Conservation (phyloP, 2,113 vertebrate species). For the Bubo bubo region DNA sequence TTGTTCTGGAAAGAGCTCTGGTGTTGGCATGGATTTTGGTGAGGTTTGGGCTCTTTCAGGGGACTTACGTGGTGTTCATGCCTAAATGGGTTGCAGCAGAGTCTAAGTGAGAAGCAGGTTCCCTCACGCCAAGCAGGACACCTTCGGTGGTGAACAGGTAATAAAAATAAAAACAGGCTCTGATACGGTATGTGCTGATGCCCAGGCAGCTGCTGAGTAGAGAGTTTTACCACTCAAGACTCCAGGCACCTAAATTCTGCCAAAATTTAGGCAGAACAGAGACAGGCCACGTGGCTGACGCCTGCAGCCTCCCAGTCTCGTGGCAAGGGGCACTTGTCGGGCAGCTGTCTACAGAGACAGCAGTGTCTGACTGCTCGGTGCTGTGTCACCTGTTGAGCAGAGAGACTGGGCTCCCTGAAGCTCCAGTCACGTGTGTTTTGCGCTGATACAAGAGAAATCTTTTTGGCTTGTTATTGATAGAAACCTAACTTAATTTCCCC, state of each 20-base stretch:
- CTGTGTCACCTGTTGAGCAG: background rate
- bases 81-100: background rate
- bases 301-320: background rate
- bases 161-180: background rate
- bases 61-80: accelerated
- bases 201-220: background rate
- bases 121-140: accelerated
- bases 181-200: accelerated
- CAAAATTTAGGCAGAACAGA: background rate
- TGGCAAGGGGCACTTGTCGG: background rate
- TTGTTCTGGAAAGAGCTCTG: background rate
- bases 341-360: background rate
- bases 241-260: background rate
- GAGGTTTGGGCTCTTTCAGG: background rate
- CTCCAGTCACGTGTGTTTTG: background rate
- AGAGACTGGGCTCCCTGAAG: background rate
- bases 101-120: background rate
- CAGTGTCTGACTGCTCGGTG: accelerated
- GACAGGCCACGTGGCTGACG: accelerated
- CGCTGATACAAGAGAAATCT: accelerated
- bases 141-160: accelerated
- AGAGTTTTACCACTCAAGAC: background rate
- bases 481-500: background rate
- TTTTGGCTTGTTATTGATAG: background rate
- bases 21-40: background rate